Evolutionary conservation across 2,113 vertebrate species (phyloP), one percentile per base, ranked within the genome.

Genomic region (Pelusios castaneus): DNA sequence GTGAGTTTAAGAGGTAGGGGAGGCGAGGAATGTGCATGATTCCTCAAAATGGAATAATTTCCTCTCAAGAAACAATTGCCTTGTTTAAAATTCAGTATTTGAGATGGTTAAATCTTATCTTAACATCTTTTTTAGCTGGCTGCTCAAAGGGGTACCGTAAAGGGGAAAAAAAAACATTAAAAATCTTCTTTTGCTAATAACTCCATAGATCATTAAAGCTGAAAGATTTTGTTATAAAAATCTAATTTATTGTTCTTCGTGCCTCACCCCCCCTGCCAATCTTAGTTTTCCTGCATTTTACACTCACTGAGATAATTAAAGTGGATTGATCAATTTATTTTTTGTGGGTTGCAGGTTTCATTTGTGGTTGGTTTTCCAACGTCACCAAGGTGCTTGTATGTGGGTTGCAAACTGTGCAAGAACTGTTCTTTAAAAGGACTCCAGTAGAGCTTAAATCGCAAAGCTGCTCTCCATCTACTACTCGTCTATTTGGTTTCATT

Each of bases 241-340:
- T 45, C 43, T 2, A 22, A 0, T 47, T 54, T 56, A 25, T 47
- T 22, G 5, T 34, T 77, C 70, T 70, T 22, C 3, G n/a, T n/a
- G n/a, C n/a, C 16, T 2, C 16, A 9, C 4, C 63, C 4, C 9
- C n/a, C 19, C 19, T 0, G 7, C 13, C 51, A 5, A 54, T 81
- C 0, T 0, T 76, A 41, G 89, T 88, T 92, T 45, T 91, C 93
- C 91, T 93, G 95, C 96, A 95, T 97, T 87, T 97, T 90, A 56
- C 91, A 24, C n/a, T 70, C n/a, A 11, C 9, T 70, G n/a, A 5
- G 21, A 70, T 41, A 76, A 76, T 76, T 43, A 76, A 76, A 45
- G 24, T 7, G 38, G 43, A 43, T 76, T 29, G 43, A 45, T 45
- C 73, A 24, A 6, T 45, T 45, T 76, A 12, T 29, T 41, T 45